Percentiles rank a stretch among this genome's conserved stretches.
Conservation (phyloP, 2,113 vertebrate species). For the Naja naja region DNA sequence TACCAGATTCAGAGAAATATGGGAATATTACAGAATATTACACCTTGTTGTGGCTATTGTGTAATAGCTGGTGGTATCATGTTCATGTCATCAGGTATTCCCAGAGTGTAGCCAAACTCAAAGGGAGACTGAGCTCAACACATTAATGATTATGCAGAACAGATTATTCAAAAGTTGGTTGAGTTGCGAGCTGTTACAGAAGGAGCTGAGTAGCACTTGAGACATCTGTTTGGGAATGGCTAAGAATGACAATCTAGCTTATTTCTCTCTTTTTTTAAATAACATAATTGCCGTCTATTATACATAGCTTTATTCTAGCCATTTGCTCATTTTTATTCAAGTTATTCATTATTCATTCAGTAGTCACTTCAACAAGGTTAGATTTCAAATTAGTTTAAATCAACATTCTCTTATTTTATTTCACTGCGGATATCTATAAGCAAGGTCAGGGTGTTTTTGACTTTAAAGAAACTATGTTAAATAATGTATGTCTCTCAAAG, state of each 20-base stretch:
- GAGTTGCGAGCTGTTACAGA: neutral
- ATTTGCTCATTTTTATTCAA: neutral
- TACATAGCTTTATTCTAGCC: neutral
- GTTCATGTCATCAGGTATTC: neutral
- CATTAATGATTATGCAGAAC: neutral
- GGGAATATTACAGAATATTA: neutral
- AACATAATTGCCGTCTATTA: slow-evolving; percentile 2
- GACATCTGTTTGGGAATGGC: neutral
- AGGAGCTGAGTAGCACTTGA: neutral
- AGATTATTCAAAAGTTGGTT: neutral
- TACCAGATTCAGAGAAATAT: neutral
- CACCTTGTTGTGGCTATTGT: neutral
- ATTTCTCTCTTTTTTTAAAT: neutral
- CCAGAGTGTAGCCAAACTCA: neutral
- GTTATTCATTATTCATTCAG: neutral
- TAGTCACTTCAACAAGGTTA: slow-evolving; percentile 25
- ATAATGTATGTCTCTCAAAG: slow-evolving; percentile 52
- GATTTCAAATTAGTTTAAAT: slow-evolving; percentile 40
- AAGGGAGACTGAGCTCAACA: neutral
- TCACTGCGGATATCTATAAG: neutral
- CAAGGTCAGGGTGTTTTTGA: slow-evolving; percentile 13
- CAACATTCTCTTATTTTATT: slow-evolving; percentile 40
- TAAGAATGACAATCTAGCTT: slow-evolving; percentile 16
- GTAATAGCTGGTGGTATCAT: neutral
- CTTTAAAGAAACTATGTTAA: slow-evolving; percentile 48